phyloP scores from a whole-genome alignment of 2,888 invertebrate species.

The Drosophila melanosoma region DNA sequence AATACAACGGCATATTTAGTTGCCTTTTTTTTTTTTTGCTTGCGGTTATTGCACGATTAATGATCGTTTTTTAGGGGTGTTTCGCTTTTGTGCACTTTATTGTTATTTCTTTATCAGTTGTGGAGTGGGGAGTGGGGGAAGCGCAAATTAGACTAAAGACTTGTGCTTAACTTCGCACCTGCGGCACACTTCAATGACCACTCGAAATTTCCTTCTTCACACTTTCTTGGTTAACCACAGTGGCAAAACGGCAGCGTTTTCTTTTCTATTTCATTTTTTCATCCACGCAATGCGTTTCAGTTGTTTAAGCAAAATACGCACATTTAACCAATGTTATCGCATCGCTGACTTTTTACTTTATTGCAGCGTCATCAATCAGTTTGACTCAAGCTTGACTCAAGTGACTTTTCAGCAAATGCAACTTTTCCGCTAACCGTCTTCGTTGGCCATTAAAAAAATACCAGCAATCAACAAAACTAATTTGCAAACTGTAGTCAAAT shows the following conservation, averaged over 20 bases:
- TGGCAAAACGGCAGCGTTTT: slow-evolving; percentile 55
- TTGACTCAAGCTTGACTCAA: slow-evolving; percentile 14
- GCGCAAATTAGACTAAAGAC: slow-evolving; percentile 16
- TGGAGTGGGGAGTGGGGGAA: not conserved
- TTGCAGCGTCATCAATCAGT: slow-evolving; percentile 72
- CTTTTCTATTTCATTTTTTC: slow-evolving; percentile 46
- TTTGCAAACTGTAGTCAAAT: slow-evolving; percentile 50
- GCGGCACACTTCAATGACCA: slow-evolving; percentile 59
- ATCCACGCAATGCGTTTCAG: slow-evolving; percentile 59
- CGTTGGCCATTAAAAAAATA: slow-evolving; percentile 32
- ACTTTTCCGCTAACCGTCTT: slow-evolving; percentile 50
- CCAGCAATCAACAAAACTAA: slow-evolving; percentile 57
- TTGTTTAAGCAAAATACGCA: slow-evolving; percentile 54
- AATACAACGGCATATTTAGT: slow-evolving; percentile 14
- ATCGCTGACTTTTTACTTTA: slow-evolving; percentile 65
- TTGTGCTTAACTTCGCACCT: slow-evolving; percentile 21
- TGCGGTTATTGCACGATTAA: slow-evolving; percentile 53
- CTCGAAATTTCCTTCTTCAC: slow-evolving; percentile 67
- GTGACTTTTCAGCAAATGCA: slow-evolving; percentile 22
- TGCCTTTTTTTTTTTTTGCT: slow-evolving; percentile 18
- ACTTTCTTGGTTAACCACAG: slow-evolving; percentile 72
- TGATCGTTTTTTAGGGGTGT: slow-evolving; percentile 35
- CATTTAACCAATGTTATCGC: slow-evolving; percentile 66
- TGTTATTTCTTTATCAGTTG: slow-evolving; percentile 61
- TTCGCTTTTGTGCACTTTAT: slow-evolving; percentile 66